Conservation (phyloP, 1,140 invertebrate species). For the Harpegnathos saltator region DNA sequence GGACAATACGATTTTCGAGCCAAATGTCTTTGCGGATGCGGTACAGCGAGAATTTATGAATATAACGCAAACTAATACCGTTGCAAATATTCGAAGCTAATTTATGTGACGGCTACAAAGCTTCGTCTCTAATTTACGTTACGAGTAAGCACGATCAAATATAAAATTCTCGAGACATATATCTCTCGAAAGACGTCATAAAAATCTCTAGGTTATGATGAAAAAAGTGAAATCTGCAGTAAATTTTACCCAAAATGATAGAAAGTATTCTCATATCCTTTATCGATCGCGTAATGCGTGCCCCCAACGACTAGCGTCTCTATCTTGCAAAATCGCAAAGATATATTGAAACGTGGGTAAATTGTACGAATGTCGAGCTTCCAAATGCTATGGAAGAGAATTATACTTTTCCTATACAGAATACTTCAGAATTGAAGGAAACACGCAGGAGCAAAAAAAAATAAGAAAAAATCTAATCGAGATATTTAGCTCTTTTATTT, state of each 20-base stretch:
- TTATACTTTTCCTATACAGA: no score
- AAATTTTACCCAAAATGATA: not conserved
- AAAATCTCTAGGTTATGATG: constrained; percentile 2
- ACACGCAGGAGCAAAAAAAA: no score
- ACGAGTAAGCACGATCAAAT: not conserved
- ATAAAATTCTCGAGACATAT: not conserved
- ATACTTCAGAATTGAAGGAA: no score
- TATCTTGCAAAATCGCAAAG: not conserved
- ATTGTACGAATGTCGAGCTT: no score
- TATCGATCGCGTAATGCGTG: not conserved
- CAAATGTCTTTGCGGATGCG: constrained; percentile 4
- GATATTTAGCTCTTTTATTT: no score
- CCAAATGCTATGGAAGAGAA: no score
- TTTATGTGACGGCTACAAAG: constrained; percentile 15
- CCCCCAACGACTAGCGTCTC: not conserved
- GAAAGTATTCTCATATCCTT: not conserved
- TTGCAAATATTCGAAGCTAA: constrained; percentile 8
- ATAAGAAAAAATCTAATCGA: no score
- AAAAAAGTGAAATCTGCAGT: not conserved
- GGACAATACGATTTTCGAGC: not conserved
- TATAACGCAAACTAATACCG: not conserved
- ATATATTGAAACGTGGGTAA: no score
- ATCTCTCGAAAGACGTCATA: not conserved
- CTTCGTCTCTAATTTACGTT: constrained; percentile 16
- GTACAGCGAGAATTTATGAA: constrained; percentile 37